Conservation (phyloP, 2,888 invertebrate species). For the Leptinotarsa haldemani region DNA sequence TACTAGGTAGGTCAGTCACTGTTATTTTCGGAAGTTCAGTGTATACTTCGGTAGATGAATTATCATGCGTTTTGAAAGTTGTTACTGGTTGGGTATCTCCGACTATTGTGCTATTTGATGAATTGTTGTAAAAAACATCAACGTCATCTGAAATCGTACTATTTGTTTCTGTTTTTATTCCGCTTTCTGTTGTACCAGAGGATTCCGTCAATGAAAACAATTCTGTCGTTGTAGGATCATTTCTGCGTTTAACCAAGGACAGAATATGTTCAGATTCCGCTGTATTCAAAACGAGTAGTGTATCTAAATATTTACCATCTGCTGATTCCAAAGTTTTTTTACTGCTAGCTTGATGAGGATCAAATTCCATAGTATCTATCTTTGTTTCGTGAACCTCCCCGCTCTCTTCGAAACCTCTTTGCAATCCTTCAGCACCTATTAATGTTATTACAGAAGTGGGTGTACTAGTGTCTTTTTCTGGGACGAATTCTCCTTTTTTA, state of each 20-base stretch:
- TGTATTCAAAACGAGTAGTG: constrained; percentile 34
- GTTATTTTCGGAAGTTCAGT: background rate
- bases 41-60: constrained; percentile 3
- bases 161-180: constrained; percentile 29
- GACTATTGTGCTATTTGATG: constrained; percentile 21
- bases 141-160: background rate
- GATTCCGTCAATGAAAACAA: constrained; percentile 26
- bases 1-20: constrained; percentile 29
- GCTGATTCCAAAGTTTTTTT: constrained; percentile 20
- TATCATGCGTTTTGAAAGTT: background rate
- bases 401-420: constrained; percentile 57
- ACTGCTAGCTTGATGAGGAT: background rate
- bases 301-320: constrained; percentile 47
- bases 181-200: constrained; percentile 34
- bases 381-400: constrained; percentile 49
- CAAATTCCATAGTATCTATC: constrained; percentile 25
- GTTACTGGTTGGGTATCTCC: background rate
- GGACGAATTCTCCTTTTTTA: constrained; percentile 60
- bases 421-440: constrained; percentile 66
- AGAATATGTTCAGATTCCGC: constrained; percentile 55
- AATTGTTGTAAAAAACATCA: background rate
- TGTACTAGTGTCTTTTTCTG: constrained; percentile 61
- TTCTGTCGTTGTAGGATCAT: constrained; percentile 41
- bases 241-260: constrained; percentile 54
- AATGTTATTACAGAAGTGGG: constrained; percentile 64